Conservation (phyloP, 2,888 invertebrate species). For the Lasiommata megera region DNA sequence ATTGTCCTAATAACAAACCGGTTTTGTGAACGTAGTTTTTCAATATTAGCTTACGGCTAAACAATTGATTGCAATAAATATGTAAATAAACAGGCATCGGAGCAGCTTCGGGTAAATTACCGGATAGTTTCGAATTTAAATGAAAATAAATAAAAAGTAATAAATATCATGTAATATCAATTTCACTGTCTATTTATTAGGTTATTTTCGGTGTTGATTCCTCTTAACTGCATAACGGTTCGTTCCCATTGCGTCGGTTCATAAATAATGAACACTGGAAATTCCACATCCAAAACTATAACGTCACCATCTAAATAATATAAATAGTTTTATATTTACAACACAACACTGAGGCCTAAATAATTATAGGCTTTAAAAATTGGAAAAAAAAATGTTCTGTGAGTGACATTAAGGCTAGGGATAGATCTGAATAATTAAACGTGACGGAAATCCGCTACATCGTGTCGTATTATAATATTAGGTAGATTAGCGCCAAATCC, state of each 20-base stretch:
- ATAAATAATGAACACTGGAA: conserved; percentile 22
- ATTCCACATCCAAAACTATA: neutral
- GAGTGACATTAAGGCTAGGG: neutral
- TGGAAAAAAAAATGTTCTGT: neutral
- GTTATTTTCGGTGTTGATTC: conserved; percentile 80
- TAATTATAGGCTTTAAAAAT: conserved; percentile 4
- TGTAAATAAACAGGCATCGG: conserved; percentile 72
- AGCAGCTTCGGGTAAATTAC: conserved; percentile 67
- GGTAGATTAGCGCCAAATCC: neutral
- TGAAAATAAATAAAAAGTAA: conserved; percentile 47
- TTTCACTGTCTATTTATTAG: conserved; percentile 81
- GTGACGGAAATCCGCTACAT: neutral
- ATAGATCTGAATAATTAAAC: neutral
- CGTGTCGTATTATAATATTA: neutral
- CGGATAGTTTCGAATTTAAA: conserved; percentile 77
- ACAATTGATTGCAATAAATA: conserved; percentile 75
- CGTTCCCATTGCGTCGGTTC: conserved; percentile 59
- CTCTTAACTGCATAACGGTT: conserved; percentile 61
- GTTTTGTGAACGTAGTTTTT: conserved; percentile 32
- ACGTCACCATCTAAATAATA: conserved; percentile 5
- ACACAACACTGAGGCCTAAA: conserved; percentile 22
- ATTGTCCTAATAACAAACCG: conserved; percentile 13
- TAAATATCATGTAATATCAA: conserved; percentile 75
- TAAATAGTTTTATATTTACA: conserved; percentile 6
- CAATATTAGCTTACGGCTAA: conserved; percentile 53